A percentile compares a stretch with the other conserved stretches of the same genome.
These are phyloP conservation scores for Halichoerus grypus DNA, from an alignment of 2,113 vertebrate species.

Conservation along the genomic window DNA sequence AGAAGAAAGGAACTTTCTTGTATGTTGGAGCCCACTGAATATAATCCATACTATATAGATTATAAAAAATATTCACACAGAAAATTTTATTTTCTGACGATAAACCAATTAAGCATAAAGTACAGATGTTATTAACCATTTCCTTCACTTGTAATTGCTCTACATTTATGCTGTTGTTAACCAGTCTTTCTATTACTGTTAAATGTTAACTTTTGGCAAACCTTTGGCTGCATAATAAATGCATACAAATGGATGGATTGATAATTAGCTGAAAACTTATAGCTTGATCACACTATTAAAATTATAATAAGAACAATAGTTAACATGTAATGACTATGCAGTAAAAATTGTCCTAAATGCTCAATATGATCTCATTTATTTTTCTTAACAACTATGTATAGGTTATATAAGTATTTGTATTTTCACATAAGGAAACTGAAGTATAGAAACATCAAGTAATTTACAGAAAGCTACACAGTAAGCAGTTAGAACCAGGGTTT, in stretches of 20 bases:
- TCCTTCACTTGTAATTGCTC: not conserved
- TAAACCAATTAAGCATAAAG: not conserved
- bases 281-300: not conserved
- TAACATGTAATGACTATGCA: not conserved
- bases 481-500: not conserved
- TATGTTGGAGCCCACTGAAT: not conserved
- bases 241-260: not conserved
- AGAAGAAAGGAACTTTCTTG: not conserved
- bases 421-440: not conserved
- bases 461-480: not conserved
- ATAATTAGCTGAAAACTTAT: not conserved
- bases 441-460: not conserved
- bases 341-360: not conserved
- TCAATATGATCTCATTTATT: not conserved
- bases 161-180: not conserved
- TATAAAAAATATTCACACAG: not conserved
- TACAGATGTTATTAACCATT: not conserved
- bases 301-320: not conserved
- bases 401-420: not conserved
- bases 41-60: not conserved
- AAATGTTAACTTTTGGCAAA: not conserved
- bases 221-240: not conserved
- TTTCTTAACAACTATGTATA: not conserved
- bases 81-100: not conserved
- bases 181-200: not conserved